Percentiles rank a stretch among this genome's conserved stretches.
Conservation (phyloP, 2,888 invertebrate species). For the Hypomecis atomaria region DNA sequence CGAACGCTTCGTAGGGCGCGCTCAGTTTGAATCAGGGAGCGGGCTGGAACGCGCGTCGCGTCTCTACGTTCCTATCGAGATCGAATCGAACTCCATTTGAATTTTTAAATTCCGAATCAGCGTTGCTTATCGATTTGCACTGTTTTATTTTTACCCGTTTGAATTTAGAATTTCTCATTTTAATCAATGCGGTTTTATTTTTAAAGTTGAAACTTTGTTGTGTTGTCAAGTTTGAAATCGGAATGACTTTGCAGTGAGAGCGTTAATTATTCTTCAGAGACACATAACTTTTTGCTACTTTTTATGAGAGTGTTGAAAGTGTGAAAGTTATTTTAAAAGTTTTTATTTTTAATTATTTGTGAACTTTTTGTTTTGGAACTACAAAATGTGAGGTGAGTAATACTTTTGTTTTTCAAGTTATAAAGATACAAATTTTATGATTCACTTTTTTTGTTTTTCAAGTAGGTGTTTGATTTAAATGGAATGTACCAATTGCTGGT, state of each 20-base stretch:
- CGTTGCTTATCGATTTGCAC: neutral
- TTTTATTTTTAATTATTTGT: slow-evolving; percentile 6
- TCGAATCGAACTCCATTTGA: slow-evolving; percentile 10
- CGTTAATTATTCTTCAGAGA: neutral
- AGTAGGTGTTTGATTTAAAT: too few relatives aligned
- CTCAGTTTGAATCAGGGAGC: slow-evolving; percentile 22
- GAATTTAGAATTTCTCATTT: slow-evolving; percentile 7
- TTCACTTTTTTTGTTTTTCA: too few relatives aligned
- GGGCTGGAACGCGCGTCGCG: slow-evolving; percentile 14
- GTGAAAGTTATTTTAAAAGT: neutral
- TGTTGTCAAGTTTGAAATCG: neutral
- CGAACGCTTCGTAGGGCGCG: neutral
- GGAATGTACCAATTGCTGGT: too few relatives aligned
- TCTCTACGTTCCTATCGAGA: neutral
- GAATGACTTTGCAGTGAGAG: neutral
- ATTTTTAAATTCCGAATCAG: neutral
- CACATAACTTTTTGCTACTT: neutral
- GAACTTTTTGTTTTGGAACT: slow-evolving; percentile 2
- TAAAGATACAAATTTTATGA: neutral
- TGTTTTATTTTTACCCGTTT: slow-evolving; percentile 1
- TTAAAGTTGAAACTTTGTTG: neutral
- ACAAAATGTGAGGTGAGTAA: slow-evolving; percentile 26
- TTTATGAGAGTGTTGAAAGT: neutral
- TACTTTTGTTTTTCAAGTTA: neutral
- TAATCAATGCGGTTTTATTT: neutral